Conservation (phyloP, 2,888 invertebrate species). For the Lamproptera curius region DNA sequence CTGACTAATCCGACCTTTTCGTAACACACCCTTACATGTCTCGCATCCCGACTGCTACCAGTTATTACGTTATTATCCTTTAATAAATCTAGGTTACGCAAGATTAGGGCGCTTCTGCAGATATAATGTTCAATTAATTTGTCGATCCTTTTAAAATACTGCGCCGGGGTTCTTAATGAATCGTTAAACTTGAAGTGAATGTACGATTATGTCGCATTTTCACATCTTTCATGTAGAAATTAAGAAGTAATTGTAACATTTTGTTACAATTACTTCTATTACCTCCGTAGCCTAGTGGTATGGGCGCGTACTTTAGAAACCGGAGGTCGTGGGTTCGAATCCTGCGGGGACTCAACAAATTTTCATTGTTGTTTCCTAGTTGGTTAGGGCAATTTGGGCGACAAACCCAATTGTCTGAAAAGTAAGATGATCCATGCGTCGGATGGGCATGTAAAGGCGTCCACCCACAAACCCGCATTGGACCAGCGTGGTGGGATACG, state of each 20-base stretch:
- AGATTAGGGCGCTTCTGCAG: slow-evolving; percentile 48
- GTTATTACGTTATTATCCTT: slow-evolving; percentile 67
- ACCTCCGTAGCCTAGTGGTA: too few species aligned
- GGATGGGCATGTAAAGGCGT: too few species aligned
- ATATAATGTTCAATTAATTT: slow-evolving; percentile 53
- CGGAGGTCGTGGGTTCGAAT: too few species aligned
- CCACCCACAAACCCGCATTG: too few species aligned
- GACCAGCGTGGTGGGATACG: too few species aligned
- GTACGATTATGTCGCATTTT: too few species aligned
- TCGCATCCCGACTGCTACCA: slow-evolving; percentile 54
- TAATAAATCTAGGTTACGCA: slow-evolving; percentile 67
- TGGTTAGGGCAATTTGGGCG: too few species aligned
- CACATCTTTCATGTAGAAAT: background rate
- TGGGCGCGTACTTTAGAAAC: too few species aligned
- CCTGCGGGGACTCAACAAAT: too few species aligned
- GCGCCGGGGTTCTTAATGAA: slow-evolving; percentile 1
- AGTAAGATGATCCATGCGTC: too few species aligned
- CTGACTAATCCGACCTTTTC: slow-evolving; percentile 69
- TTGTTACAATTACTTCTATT: background rate
- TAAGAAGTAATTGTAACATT: background rate
- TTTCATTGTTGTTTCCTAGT: too few species aligned
- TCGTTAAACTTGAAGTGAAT: background rate
- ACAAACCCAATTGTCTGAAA: too few species aligned
- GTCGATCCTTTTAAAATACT: slow-evolving; percentile 34
- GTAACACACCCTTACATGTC: slow-evolving; percentile 57